Conservation (phyloP, 2,797 vertebrate species). For the Sebastes alutus region DNA sequence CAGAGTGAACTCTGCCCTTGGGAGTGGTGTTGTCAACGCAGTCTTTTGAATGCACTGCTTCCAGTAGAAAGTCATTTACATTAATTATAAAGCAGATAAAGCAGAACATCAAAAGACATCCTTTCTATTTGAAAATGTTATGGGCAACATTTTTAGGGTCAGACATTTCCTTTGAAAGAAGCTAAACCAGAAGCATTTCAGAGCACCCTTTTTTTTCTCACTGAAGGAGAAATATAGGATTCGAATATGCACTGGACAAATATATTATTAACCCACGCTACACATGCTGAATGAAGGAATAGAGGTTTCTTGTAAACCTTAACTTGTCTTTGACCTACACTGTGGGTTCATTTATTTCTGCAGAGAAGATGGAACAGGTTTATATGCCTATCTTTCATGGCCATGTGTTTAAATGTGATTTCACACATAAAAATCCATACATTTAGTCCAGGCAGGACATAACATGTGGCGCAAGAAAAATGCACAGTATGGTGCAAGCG, state of each 20-base stretch:
- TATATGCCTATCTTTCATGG: background rate
- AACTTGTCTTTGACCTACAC: slow-evolving; percentile 6
- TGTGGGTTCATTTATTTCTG: slow-evolving; percentile 17
- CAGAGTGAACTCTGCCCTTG: background rate
- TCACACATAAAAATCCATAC: slow-evolving; percentile 13
- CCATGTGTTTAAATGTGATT: slow-evolving; percentile 29
- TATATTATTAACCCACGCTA: background rate
- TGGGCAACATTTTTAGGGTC: background rate
- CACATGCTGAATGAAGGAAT: slow-evolving; percentile 10
- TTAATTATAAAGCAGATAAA: slow-evolving; percentile 7
- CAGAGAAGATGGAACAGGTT: background rate
- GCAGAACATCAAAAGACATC: background rate
- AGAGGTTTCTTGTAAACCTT: background rate
- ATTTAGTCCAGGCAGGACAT: background rate
- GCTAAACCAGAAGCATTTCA: background rate
- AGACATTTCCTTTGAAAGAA: background rate
- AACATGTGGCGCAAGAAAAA: background rate
- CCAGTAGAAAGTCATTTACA: background rate
- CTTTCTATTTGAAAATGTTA: background rate
- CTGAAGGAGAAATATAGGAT: background rate
- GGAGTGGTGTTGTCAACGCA: background rate
- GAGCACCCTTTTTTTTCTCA: background rate
- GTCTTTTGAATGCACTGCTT: background rate
- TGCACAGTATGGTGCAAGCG: background rate
- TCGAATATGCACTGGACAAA: background rate